Evolutionary conservation across 2,888 invertebrate genomes (phyloP).

Genomic region (Catotricha subobsoleta): DNA sequence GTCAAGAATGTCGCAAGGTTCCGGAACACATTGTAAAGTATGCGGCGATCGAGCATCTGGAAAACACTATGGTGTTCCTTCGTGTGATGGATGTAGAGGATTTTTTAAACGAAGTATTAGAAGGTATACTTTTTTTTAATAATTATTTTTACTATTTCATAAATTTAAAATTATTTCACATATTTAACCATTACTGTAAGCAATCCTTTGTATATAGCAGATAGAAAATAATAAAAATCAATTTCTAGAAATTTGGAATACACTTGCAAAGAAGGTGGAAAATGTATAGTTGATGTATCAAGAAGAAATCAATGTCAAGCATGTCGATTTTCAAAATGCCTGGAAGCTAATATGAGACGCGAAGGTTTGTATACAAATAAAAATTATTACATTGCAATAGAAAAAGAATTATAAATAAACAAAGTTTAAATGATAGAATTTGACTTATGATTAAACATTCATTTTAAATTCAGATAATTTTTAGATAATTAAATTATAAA

Average conservation of each 20-base stretch:
- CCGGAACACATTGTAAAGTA: too few relatives aligned
- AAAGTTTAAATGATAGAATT: too few relatives aligned
- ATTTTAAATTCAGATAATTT: too few relatives aligned
- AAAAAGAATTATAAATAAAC: too few relatives aligned
- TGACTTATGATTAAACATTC: too few relatives aligned
- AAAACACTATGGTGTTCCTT: conserved; percentile 71
- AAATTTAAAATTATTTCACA: background rate
- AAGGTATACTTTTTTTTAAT: conserved; percentile 32
- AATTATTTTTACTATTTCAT: background rate
- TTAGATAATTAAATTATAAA: too few relatives aligned
- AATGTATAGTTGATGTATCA: conserved; percentile 79
- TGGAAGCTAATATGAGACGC: conserved; percentile 82
- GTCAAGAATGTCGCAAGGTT: too few relatives aligned
- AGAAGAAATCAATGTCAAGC: conserved; percentile 89
- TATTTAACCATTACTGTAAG: background rate
- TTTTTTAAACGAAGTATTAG: conserved; percentile 89
- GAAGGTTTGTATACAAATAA: conserved; percentile 43
- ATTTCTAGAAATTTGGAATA: conserved; percentile 79
- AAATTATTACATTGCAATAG: background rate
- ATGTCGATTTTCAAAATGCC: conserved; percentile 79
- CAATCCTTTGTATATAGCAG: background rate
- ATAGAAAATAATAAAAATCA: too few relatives aligned
- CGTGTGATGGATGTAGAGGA: conserved; percentile 71
- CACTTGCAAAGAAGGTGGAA: conserved; percentile 76
- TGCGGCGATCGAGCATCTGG: conserved; percentile 70